Conservation (phyloP, 2,113 vertebrate species). For the Labrus mixtus region DNA sequence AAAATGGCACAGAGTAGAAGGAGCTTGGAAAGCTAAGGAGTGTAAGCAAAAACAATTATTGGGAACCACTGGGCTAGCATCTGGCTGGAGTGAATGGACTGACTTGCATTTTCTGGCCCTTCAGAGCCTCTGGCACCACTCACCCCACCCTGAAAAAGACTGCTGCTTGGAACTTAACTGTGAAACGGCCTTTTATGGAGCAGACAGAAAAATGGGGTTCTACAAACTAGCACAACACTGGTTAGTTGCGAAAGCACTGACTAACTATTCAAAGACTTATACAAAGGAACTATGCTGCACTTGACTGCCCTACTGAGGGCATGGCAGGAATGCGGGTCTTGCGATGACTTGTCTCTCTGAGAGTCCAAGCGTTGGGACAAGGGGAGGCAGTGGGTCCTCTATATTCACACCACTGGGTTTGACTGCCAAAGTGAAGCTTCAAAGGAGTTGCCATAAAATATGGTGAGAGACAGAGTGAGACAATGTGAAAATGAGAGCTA, state of each 20-base stretch:
- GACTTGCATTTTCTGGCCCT: constrained; percentile 56
- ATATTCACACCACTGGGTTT: constrained; percentile 63
- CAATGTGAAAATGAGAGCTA: constrained; percentile 76
- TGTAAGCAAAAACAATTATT: constrained; percentile 44
- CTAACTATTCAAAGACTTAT: constrained; percentile 72
- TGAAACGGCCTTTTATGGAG: constrained; percentile 80
- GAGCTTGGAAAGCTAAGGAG: constrained; percentile 56
- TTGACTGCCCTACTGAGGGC: constrained; percentile 63
- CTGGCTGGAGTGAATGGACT: constrained; percentile 75
- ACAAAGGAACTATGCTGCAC: constrained; percentile 80
- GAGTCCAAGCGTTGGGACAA: constrained; percentile 63
- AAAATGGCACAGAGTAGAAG: constrained; percentile 57
- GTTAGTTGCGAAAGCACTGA: constrained; percentile 74
- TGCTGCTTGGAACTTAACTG: constrained; percentile 78
- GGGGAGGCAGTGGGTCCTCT: constrained; percentile 62
- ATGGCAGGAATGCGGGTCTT: constrained; percentile 56
- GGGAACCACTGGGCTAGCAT: constrained; percentile 74
- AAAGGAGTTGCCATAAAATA: constrained; percentile 76
- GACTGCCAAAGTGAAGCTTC: constrained; percentile 83
- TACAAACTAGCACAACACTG: constrained; percentile 79
- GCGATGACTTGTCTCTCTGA: constrained; percentile 50
- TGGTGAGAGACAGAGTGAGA: constrained; percentile 72
- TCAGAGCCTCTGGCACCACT: constrained; percentile 72
- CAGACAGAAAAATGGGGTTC: constrained; percentile 69
- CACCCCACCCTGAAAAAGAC: constrained; percentile 63